phyloP scores from a whole-genome alignment of 2,797 vertebrate genomes.

The Fistularia commersonii region DNA sequence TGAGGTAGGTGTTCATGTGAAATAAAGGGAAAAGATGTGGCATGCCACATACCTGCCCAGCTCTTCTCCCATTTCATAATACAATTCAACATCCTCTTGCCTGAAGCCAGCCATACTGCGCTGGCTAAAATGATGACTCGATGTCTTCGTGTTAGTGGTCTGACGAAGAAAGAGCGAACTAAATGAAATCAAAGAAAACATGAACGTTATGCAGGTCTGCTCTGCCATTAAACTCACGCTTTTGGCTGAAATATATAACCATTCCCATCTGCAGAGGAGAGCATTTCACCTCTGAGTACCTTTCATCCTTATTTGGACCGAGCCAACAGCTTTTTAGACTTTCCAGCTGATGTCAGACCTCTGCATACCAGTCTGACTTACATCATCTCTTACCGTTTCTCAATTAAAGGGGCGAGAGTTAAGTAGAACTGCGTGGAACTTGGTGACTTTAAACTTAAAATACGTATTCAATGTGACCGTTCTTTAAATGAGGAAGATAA shows the following conservation, averaged over 20 bases:
- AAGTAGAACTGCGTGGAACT: neutral
- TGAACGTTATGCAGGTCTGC: neutral
- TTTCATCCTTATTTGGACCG: slow-evolving; percentile 68
- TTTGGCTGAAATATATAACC: neutral
- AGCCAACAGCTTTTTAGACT: slow-evolving; percentile 42
- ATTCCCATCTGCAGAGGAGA: neutral
- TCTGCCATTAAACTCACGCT: neutral
- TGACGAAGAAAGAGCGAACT: neutral
- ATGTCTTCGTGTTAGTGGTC: slow-evolving; percentile 27
- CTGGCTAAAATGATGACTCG: slow-evolving; percentile 26
- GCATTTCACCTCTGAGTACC: neutral
- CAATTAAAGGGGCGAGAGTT: slow-evolving; percentile 44
- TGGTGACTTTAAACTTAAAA: neutral
- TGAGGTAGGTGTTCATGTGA: neutral
- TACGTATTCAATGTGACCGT: too few relatives aligned
- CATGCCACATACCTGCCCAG: slow-evolving; percentile 84
- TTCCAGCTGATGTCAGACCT: slow-evolving; percentile 60
- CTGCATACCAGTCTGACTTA: slow-evolving; percentile 69
- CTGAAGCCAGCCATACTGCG: slow-evolving; percentile 87
- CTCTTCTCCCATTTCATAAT: slow-evolving; percentile 95
- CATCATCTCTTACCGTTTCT: slow-evolving; percentile 58
- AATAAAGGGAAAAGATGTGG: neutral
- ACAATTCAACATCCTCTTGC: slow-evolving; percentile 88
- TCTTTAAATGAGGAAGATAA: too few relatives aligned
- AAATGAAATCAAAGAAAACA: neutral